phyloP scores from a whole-genome alignment of 2,113 vertebrate genomes.

The Psettodes erumei region DNA sequence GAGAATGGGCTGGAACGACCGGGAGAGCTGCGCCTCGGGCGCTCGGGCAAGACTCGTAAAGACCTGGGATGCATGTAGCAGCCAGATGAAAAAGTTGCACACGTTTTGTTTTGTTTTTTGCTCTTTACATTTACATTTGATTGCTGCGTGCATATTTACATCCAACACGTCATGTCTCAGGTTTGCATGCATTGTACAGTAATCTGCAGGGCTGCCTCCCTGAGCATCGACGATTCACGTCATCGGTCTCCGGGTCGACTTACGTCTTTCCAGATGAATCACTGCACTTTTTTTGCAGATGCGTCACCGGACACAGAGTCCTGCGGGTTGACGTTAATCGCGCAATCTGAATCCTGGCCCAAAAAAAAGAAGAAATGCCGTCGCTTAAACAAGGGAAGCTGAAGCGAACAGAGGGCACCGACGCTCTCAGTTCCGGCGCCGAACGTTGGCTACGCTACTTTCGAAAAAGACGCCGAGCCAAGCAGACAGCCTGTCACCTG shows the following conservation, averaged over 20 bases:
- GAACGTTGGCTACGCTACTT: background rate
- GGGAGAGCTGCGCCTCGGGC: slow-evolving; percentile 44
- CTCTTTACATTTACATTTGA: too few relatives aligned
- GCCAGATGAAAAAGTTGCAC: too few relatives aligned
- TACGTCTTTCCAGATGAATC: too few relatives aligned
- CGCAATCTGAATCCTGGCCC: too few relatives aligned
- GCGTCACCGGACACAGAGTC: too few relatives aligned
- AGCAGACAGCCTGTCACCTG: background rate
- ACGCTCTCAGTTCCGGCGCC: background rate
- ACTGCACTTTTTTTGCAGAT: too few relatives aligned
- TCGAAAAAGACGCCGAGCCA: background rate
- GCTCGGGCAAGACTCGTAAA: slow-evolving; percentile 22
- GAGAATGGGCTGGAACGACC: slow-evolving; percentile 52
- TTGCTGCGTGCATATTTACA: too few relatives aligned
- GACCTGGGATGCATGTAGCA: slow-evolving; percentile 29
- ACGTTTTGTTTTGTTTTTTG: too few relatives aligned
- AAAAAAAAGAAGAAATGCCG: background rate
- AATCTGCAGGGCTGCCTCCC: background rate
- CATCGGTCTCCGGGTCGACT: too few relatives aligned
- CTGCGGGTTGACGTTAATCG: too few relatives aligned
- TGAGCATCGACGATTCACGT: background rate
- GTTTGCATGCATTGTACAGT: background rate
- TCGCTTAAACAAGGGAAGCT: background rate
- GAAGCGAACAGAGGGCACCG: background rate
- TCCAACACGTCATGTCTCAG: too few relatives aligned